Evolutionary conservation across 2,888 invertebrate species (phyloP).

Genomic region (Polietes domitor): DNA sequence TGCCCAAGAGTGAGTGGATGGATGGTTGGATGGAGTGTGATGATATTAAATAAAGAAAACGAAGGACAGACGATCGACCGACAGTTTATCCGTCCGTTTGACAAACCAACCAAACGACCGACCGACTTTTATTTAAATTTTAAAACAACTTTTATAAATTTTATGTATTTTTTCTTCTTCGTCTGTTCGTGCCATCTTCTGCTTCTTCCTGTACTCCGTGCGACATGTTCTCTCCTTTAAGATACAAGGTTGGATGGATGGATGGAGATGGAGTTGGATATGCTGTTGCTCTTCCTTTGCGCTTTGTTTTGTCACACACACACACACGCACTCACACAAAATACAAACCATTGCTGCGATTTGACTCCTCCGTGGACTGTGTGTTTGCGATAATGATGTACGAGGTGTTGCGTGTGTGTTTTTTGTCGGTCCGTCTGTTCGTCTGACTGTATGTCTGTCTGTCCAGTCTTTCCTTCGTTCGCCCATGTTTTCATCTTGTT

Average conservation of each 20-base stretch:
- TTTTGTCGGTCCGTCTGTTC: conserved; percentile 6
- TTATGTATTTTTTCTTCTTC: background rate
- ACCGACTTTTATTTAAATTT: background rate
- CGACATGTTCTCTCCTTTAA: conserved; percentile 37
- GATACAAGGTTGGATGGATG: conserved; percentile 62
- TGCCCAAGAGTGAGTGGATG: background rate
- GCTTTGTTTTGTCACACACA: background rate
- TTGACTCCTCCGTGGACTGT: conserved; percentile 25
- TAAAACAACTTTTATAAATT: conserved; percentile 1
- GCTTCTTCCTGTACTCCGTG: background rate
- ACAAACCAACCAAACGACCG: too few species aligned
- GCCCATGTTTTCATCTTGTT: conserved; percentile 36
- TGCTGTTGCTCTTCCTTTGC: conserved; percentile 58
- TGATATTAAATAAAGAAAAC: background rate
- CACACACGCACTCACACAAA: too few species aligned
- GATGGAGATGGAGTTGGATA: too few species aligned
- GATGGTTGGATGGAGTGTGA: background rate
- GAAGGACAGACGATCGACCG: background rate
- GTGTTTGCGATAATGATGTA: conserved; percentile 58
- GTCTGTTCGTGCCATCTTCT: background rate
- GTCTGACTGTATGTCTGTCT: background rate
- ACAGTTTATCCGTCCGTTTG: too few species aligned
- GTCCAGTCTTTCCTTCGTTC: background rate
- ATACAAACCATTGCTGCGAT: conserved; percentile 21
- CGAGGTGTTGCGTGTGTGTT: conserved; percentile 63